phyloP scores from a whole-genome alignment of 2,113 vertebrate species.

The Ammospiza caudacuta region DNA sequence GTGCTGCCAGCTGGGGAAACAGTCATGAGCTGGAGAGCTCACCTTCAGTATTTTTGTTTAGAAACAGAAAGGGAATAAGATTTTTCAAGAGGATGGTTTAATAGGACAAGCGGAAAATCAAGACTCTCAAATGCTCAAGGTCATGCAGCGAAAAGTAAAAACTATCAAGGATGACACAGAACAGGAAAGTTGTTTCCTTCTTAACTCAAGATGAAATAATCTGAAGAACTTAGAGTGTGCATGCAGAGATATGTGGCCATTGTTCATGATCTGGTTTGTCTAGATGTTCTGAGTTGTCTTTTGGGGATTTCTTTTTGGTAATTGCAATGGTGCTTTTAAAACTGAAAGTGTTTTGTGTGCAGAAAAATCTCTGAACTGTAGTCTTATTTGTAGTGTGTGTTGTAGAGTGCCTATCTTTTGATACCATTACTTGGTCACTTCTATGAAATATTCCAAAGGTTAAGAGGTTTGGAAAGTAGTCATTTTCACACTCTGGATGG shows the following conservation, averaged over 20 bases:
- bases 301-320: not conserved
- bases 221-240: not conserved
- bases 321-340: not conserved
- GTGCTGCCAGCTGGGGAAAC: not conserved
- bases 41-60: not conserved
- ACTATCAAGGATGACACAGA: not conserved
- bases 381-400: not conserved
- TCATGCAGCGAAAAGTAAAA: not conserved
- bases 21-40: not conserved
- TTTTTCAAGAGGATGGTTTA: slow-evolving; percentile 15
- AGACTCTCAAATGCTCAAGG: not conserved
- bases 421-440: not conserved
- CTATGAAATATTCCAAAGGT: not conserved
- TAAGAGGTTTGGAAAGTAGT: not conserved
- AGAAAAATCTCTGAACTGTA: not conserved
- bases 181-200: not conserved
- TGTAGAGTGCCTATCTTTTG: not conserved
- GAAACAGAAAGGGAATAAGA: not conserved
- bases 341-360: not conserved
- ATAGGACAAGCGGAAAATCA: not conserved
- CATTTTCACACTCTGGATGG: not conserved
- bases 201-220: not conserved
- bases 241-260: not conserved
- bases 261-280: not conserved
- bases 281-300: not conserved